Percentiles rank a stretch among this genome's conserved stretches.
These are phyloP conservation scores for Drosophila demipolita DNA, from an alignment of 2,888 invertebrate species.

Conservation along the genomic window DNA sequence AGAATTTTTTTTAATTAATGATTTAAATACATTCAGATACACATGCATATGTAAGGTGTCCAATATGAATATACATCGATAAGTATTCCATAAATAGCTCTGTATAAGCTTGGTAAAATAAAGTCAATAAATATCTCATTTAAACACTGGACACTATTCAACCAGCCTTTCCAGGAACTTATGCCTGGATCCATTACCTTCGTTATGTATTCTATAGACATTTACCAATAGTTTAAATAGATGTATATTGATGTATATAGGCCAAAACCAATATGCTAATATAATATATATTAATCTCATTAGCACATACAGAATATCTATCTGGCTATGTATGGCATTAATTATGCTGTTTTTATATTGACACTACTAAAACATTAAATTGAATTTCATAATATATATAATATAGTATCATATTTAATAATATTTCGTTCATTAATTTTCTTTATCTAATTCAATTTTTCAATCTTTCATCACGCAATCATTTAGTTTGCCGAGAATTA, in stretches of 20 bases:
- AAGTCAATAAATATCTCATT: constrained; percentile 22
- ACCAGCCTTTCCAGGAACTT: constrained; percentile 41
- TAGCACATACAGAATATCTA: constrained; percentile 14
- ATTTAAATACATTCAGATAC: constrained; percentile 10
- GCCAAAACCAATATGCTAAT: constrained; percentile 26
- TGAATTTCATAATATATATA: neutral
- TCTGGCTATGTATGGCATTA: constrained; percentile 8
- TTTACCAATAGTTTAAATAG: constrained; percentile 26
- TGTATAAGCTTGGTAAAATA: constrained; percentile 23
- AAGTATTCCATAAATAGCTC: constrained; percentile 8
- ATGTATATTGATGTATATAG: constrained; percentile 6
- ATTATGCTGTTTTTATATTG: constrained; percentile 1
- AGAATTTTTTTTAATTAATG: constrained; percentile 6
- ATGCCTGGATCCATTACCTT: constrained; percentile 22
- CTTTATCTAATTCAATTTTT: constrained; percentile 28
- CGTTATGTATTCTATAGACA: constrained; percentile 25
- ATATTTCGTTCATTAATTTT: constrained; percentile 4
- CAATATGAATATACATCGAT: neutral
- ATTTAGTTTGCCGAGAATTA: constrained; percentile 2
- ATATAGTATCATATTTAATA: constrained; percentile 10
- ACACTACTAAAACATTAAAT: constrained; percentile 5
- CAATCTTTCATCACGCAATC: constrained; percentile 22
- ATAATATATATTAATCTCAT: constrained; percentile 18
- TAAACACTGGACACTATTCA: constrained; percentile 58
- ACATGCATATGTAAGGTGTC: constrained; percentile 17